A percentile compares a stretch with the other conserved stretches of the same genome.
These are phyloP conservation scores for Scolopax mira DNA, from an alignment of 2,113 vertebrate species.

Conservation along the genomic window DNA sequence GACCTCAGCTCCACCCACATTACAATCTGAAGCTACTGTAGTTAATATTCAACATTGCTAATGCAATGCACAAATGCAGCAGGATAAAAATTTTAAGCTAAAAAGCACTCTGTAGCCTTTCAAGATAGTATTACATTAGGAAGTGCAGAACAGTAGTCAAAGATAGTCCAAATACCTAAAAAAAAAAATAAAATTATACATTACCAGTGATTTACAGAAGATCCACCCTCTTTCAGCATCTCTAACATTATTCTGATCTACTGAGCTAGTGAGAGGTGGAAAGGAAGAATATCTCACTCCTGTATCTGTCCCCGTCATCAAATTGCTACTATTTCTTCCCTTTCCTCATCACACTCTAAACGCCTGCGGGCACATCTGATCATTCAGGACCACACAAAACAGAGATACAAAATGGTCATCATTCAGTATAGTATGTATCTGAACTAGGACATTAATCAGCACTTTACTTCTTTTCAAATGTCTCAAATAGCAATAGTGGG, in stretches of 20 bases:
- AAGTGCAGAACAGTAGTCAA: not conserved
- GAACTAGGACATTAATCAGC: not conserved
- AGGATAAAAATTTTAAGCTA: not conserved
- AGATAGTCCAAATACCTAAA: not conserved
- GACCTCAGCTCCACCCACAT: not conserved
- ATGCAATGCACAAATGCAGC: not conserved
- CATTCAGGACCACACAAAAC: not conserved
- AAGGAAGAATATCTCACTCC: not conserved
- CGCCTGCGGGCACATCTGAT: not conserved
- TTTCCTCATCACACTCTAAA: not conserved
- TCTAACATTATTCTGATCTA: not conserved
- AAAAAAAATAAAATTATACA: not conserved
- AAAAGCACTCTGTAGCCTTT: not conserved
- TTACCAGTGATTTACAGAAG: not conserved
- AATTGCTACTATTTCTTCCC: not conserved
- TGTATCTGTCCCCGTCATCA: not conserved
- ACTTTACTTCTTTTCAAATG: not conserved
- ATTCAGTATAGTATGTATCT: not conserved
- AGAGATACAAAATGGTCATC: not conserved
- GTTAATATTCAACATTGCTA: not conserved
- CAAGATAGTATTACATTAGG: not conserved
- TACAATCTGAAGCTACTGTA: not conserved
- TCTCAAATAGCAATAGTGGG: not conserved
- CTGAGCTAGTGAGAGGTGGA: not conserved
- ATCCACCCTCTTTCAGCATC: not conserved